A percentile compares a stretch with the other conserved stretches of the same genome.
These are phyloP conservation scores for Graphium colonna DNA, from an alignment of 2,888 invertebrate species.

Conservation along the genomic window DNA sequence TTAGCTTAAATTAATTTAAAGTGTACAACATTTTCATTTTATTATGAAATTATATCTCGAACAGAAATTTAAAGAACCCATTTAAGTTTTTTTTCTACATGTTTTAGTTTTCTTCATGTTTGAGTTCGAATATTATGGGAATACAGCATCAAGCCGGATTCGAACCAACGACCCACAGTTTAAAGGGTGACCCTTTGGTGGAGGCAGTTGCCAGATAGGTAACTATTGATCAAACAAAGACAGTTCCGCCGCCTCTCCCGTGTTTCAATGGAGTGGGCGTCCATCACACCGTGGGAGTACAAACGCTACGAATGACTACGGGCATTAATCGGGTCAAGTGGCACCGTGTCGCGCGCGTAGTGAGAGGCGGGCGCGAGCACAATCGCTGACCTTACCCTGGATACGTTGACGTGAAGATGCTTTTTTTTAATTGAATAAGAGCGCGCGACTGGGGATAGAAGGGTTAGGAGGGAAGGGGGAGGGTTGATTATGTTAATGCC, in stretches of 20 bases:
- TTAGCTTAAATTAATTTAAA: too few relatives aligned
- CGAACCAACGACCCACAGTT: too few relatives aligned
- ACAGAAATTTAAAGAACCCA: too few relatives aligned
- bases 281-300: conserved; percentile 16
- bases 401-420: conserved; percentile 10
- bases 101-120: too few relatives aligned
- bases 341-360: conserved; percentile 13
- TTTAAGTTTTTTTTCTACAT: too few relatives aligned
- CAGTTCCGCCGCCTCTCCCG: conserved; percentile 2
- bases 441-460: neutral
- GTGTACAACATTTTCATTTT: too few relatives aligned
- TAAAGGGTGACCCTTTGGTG: too few relatives aligned
- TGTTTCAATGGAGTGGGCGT: conserved; percentile 10
- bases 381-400: conserved; percentile 15
- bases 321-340: conserved; percentile 18
- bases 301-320: conserved; percentile 14
- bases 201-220: too few relatives aligned
- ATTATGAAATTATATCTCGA: too few relatives aligned
- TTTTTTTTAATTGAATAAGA: conserved; percentile 16
- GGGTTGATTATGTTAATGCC: neutral
- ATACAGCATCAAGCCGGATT: too few relatives aligned
- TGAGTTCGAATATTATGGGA: too few relatives aligned
- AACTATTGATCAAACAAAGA: neutral
- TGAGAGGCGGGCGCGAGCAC: conserved; percentile 10
- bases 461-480: neutral